Evolutionary conservation across 2,888 invertebrate genomes (phyloP), one percentile per base, ranked within the genome.

Genomic region (Dendrolimus pini): DNA sequence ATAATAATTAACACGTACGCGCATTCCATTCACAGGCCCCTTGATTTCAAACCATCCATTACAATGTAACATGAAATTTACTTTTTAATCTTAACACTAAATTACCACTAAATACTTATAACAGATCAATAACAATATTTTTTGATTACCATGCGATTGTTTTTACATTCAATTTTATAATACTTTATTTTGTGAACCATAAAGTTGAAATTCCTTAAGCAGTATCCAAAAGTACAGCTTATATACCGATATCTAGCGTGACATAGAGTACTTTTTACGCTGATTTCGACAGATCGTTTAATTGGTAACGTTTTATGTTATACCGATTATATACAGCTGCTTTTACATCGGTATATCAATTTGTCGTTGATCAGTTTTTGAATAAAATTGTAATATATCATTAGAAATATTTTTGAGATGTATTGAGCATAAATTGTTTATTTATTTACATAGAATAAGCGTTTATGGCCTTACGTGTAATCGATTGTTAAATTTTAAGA

Each of bases 171-270:
- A 47, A 12, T 12, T 10, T 47, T 12, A 47, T 47, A 8, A 47
- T 2, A 47, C 47, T 47, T 47, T 47, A 47, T 47, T 47, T 10
- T 47, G 9, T 10, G 2, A 3, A 47, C 7, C 47, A 7, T 12
- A 10, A 8, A 12, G 47, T 47, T 10, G 9, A 47, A 9, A 47
- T 47, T 47, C 47, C 8, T 47, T 9, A 2, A 47, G 12, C 47
- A 47, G 12, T 47, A 30, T 9, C 47, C 47, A 10, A 47, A 12
- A 47, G 12, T 9, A 47, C 7, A 47, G 9, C 9, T 47, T 9
- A 47, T 47, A 41, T 57, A 41, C 68, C 68, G 71, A 68, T 66
- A 70, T 69, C 74, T 83, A 67, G 80, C 83, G 83, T 85, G 85
- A 70, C 67, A 61, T 42, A 59, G 61, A 62, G 66, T 75, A 81